Evolutionary conservation across 2,888 invertebrate species (phyloP), one percentile per base, ranked within the genome.

Genomic region (Zaprionus bogoriensis): DNA sequence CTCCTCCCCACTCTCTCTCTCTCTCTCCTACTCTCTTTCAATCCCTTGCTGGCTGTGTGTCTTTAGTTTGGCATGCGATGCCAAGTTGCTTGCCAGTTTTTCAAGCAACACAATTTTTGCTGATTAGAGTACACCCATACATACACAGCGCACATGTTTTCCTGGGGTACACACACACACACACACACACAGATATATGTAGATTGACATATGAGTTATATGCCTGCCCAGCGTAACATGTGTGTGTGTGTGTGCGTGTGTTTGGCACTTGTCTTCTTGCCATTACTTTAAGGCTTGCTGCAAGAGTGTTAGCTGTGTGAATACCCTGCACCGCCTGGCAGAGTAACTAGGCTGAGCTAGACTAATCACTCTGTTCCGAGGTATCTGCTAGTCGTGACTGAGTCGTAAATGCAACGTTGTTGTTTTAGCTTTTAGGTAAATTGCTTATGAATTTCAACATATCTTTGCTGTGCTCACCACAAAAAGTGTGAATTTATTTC

Each of bases 31-130:
- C 22, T 20, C 14, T 32, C 10, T 22, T 6, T 20, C 10, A 30
- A 1, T 9, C 30, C 4, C 27, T 30, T 45, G 17, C 30, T 53
- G 54, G 54, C n/a, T n/a, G 54, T 50, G 50, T 55, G 64, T 50
- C 54, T 74, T 42, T 39, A 53, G 65, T 51, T 74, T 72, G 72
- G 75, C 71, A 72, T 50, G 59, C 55, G 39, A 48, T 72, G 60
- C 72, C 59, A 76, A 76, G 58, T 72, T 72, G 45, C 42, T 38
- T 76, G 73, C 67, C 73, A 76, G 73, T 67, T 76, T 75, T 67
- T 67, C 46, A 62, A 51, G 51, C 66, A 61, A 54, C 63, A 59
- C 53, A 65, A 67, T 63, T 76, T 72, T 61, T 67, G 53, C 73
- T 74, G 73, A 74, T 74, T 74, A 67, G 67, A 76, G 53, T 23